Conservation (phyloP, 2,888 invertebrate species). For the Habroteleia sp. region DNA sequence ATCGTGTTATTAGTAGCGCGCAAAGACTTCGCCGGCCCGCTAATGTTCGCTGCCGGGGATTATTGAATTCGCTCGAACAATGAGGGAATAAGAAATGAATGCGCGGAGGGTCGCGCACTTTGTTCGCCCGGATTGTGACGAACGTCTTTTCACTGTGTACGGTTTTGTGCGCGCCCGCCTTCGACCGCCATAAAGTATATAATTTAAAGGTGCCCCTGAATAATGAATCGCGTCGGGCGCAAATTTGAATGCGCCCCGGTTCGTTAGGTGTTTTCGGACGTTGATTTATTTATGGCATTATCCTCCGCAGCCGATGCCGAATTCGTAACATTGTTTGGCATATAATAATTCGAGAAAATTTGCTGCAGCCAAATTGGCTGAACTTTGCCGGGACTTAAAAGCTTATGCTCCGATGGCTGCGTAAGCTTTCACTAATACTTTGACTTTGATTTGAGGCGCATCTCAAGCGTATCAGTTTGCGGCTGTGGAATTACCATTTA, state of each 20-base stretch:
- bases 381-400: constrained; percentile 41
- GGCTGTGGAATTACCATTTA: not conserved
- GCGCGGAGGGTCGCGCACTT: constrained; percentile 41
- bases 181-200: constrained; percentile 30
- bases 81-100: constrained; percentile 50
- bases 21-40: constrained; percentile 34
- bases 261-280: constrained; percentile 40
- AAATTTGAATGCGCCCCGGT: constrained; percentile 24
- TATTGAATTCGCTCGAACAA: constrained; percentile 56
- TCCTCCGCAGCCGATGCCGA: constrained; percentile 19
- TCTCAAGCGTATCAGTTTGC: constrained; percentile 25
- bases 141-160: constrained; percentile 51
- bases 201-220: constrained; percentile 32
- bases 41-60: constrained; percentile 44
- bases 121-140: constrained; percentile 39
- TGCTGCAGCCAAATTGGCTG: constrained; percentile 21
- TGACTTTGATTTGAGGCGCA: constrained; percentile 45
- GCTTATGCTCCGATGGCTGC: constrained; percentile 37
- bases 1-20: constrained; percentile 49
- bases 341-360: constrained; percentile 40
- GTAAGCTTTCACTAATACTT: constrained; percentile 45
- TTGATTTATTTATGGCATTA: constrained; percentile 48
- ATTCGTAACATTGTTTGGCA: constrained; percentile 37
- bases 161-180: constrained; percentile 24
- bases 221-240: constrained; percentile 28